Base-by-base conservation (phyloP, 2,113 vertebrate species). In the Paramisgurnus dabryanus region DNA sequence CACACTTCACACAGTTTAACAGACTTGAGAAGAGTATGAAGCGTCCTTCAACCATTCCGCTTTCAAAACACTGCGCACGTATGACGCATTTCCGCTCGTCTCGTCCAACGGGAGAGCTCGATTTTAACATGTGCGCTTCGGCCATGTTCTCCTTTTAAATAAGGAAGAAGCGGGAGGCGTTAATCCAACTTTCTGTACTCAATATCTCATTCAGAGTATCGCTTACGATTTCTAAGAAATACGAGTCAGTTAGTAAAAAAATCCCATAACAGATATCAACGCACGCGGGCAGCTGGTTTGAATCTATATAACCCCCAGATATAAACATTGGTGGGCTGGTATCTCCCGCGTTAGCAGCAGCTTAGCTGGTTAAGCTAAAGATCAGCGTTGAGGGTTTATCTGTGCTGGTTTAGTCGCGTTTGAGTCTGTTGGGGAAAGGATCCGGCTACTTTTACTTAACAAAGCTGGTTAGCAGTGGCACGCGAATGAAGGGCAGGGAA, bases 111-210 rank as follows among this genome's bases (percentile, higher is more conserved):
- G 87, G 57, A 88, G 22, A 0, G 49, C 1, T n/a, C 76, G 12
- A 85, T 82, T 78, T 71, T 86, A 0, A 10, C 7, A 72, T 40
- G 83, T 79, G 76, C 1, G 9, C 50, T 84, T 93, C 93, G 89
- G 92, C 93, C 93, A 93, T 94, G 93, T 93, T 93, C 92, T 92
- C 90, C 91, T 92, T 94, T 94, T 93, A 92, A 94, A 94, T 93
- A 87, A 94, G 93, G 93, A 94, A 94, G 93, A 93, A 93, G 93
- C 93, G 93, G 93, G 93, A 94, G 93, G 92, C 91, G 82, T 85
- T 91, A 81, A 84, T 89, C 85, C 78, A 87, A 90, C 83, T 92
- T 92, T 91, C 86, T 87, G 86, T 82, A 43, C 43, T 58, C 39
- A 41, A 58, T 76, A 79, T 83, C 45, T 67, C 53, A 72, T 88